A percentile compares a stretch with the other conserved stretches of the same genome.
Evolutionary conservation across 2,797 vertebrate species (phyloP).

Genomic region (Acrossocheilus wenchowensis): DNA sequence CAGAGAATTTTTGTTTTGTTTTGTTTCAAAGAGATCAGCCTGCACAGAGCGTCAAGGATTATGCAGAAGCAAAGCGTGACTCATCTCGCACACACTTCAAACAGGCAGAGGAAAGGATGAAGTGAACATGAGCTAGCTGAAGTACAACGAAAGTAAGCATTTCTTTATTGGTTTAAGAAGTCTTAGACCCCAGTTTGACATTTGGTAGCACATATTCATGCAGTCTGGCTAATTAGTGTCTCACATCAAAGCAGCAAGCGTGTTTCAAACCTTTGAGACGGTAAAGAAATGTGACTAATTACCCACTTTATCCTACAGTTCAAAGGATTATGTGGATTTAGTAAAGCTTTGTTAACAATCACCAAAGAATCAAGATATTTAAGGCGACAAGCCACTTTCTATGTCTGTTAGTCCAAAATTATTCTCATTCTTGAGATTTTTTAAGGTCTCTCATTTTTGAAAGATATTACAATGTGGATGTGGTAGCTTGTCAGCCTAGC

Average conservation of each 20-base stretch:
- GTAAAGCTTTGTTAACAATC: conserved; percentile 19
- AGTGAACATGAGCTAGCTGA: background rate
- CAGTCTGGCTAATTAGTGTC: conserved; percentile 27
- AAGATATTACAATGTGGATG: background rate
- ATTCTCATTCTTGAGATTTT: background rate
- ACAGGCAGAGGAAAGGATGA: background rate
- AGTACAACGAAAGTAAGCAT: background rate
- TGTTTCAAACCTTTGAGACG: conserved; percentile 15
- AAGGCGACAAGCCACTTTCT: background rate
- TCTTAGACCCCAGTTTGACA: conserved; percentile 28
- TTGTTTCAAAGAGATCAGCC: conserved; percentile 32
- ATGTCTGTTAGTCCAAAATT: background rate
- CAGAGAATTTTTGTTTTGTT: background rate
- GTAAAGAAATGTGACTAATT: conserved; percentile 37
- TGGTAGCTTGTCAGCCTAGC: background rate
- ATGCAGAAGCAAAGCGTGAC: conserved; percentile 31
- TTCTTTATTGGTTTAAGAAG: conserved; percentile 2
- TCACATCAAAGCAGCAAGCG: conserved; percentile 30
- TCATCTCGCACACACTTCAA: conserved; percentile 26
- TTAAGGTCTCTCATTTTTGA: background rate
- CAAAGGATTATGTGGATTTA: conserved; percentile 45
- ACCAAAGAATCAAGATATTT: background rate
- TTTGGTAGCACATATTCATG: conserved; percentile 24
- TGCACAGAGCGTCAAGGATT: conserved; percentile 33
- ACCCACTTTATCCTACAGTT: conserved; percentile 18